Percentiles rank a stretch among this genome's conserved stretches.
These are phyloP conservation scores for Heptranchias perlo DNA, from an alignment of 2,113 vertebrate genomes.

Conservation along the genomic window DNA sequence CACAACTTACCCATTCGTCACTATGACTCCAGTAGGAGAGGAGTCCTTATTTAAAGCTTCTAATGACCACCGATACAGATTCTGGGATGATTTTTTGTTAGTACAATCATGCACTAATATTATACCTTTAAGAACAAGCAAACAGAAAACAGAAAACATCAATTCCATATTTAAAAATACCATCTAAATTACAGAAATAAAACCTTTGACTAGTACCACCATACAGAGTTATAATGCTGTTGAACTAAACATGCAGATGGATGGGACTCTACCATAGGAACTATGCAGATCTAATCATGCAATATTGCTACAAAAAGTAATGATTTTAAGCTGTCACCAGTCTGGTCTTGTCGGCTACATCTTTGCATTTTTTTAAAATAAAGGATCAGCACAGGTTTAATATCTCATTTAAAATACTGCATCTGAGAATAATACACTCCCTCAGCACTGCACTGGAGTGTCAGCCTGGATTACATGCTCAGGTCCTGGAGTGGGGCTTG, in stretches of 20 bases:
- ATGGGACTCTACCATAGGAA: neutral
- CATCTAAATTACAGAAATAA: neutral
- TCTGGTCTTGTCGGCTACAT: neutral
- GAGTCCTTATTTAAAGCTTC: slow-evolving; percentile 88
- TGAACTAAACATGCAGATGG: neutral
- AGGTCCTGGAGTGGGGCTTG: neutral
- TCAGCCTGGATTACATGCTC: neutral
- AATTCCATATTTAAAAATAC: neutral
- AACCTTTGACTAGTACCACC: neutral
- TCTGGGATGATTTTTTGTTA: slow-evolving; percentile 98
- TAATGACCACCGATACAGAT: slow-evolving; percentile 88
- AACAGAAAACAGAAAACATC: neutral
- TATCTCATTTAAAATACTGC: neutral
- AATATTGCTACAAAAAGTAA: neutral
- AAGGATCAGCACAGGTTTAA: too few species aligned
- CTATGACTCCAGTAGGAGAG: slow-evolving; percentile 82
- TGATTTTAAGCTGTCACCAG: neutral
- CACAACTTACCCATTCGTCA: slow-evolving; percentile 82
- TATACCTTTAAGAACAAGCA: slow-evolving; percentile 67
- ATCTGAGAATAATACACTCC: neutral
- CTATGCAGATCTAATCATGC: too few species aligned
- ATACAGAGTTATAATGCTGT: neutral
- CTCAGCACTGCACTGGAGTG: too few species aligned
- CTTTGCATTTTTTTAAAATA: too few species aligned
- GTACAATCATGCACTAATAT: slow-evolving; percentile 96